phyloP scores from a whole-genome alignment of 2,888 invertebrate genomes.

The Scaptomyza flava region DNA sequence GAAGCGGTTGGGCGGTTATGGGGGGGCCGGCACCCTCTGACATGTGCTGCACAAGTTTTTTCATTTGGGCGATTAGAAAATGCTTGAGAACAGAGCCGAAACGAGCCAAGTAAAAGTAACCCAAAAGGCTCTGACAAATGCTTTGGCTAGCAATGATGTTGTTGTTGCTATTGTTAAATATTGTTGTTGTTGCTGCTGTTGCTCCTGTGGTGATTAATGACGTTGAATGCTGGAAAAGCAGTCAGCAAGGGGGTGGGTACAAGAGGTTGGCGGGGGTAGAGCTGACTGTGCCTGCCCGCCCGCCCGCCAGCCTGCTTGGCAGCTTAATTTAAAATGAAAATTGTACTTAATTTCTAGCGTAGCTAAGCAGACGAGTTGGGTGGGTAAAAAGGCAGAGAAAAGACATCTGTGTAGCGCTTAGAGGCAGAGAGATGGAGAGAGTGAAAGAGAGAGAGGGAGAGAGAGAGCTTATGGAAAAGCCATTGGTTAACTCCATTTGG shows the following conservation, averaged over 20 bases:
- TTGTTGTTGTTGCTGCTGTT: constrained; percentile 44
- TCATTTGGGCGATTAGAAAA: constrained; percentile 71
- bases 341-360: constrained; percentile 75
- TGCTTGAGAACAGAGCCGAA: constrained; percentile 41
- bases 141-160: constrained; percentile 48
- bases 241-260: constrained; percentile 8
- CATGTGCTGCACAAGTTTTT: constrained; percentile 70
- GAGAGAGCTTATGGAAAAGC: constrained; percentile 51
- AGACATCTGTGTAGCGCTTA: constrained; percentile 51
- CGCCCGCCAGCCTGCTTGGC: constrained; percentile 39
- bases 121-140: constrained; percentile 77
- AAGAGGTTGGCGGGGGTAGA: background rate
- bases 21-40: constrained; percentile 38
- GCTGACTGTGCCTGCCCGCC: constrained; percentile 29
- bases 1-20: background rate
- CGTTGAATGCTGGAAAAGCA: constrained; percentile 66
- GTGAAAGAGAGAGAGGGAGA: background rate
- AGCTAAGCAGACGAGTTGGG: constrained; percentile 32
- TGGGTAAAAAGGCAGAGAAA: background rate
- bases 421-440: constrained; percentile 10
- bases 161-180: constrained; percentile 3
- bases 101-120: constrained; percentile 50
- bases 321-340: constrained; percentile 79
- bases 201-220: constrained; percentile 73
- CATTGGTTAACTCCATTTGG: constrained; percentile 19